Percentiles rank a stretch among this genome's conserved stretches.
Conservation (phyloP, 2,888 invertebrate species). For the Invenusta paracnida region DNA sequence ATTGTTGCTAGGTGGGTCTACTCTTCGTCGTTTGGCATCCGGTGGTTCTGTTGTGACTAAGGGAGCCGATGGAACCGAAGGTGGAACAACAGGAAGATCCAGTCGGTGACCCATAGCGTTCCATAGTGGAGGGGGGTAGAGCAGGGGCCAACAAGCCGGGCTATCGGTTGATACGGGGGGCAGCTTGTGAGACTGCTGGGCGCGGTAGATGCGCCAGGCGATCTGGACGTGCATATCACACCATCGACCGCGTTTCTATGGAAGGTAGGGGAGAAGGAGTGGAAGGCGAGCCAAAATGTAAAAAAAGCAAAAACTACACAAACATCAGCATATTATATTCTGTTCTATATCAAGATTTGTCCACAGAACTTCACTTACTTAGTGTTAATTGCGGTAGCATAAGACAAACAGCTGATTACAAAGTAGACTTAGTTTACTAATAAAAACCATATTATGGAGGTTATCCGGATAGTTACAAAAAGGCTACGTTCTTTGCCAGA, state of each 20-base stretch:
- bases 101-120: not conserved
- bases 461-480: no score
- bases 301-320: no score
- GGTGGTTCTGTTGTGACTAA: not conserved
- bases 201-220: slow-evolving; percentile 22
- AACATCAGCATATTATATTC: no score
- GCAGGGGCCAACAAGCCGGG: not conserved
- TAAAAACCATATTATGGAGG: no score
- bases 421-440: no score
- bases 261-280: not conserved
- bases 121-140: not conserved
- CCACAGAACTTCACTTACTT: no score
- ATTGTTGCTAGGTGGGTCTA: not conserved
- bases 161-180: not conserved
- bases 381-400: no score
- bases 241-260: slow-evolving; percentile 31
- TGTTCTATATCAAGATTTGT: no score
- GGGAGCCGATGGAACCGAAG: not conserved
- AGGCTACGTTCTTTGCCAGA: no score
- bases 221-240: slow-evolving; percentile 37
- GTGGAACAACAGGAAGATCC: not conserved
- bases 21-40: not conserved
- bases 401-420: no score
- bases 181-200: not conserved
- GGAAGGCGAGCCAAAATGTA: no score